These are phyloP conservation scores for Achroia grisella DNA, from an alignment of 1,140 invertebrate genomes.

Conservation along the genomic window DNA sequence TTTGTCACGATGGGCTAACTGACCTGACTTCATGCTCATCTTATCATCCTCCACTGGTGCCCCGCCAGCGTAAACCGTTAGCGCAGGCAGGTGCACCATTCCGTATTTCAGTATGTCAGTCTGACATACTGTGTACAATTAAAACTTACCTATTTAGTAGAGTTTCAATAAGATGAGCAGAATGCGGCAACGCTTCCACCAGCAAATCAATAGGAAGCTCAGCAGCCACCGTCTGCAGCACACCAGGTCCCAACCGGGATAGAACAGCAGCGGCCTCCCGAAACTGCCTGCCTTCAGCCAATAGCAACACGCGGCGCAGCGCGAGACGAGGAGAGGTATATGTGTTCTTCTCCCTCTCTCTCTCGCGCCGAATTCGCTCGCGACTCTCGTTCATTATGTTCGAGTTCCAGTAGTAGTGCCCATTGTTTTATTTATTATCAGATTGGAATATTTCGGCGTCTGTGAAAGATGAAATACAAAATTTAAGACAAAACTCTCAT, in stretches of 20 bases:
- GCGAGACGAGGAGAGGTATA: conserved; percentile 84
- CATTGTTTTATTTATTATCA: conserved; percentile 31
- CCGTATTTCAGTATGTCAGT: too few relatives aligned
- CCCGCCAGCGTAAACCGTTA: too few relatives aligned
- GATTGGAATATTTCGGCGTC: background rate
- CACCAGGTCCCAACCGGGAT: conserved; percentile 81
- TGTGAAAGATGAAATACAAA: background rate
- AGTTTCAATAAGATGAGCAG: conserved; percentile 88
- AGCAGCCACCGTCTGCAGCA: conserved; percentile 80
- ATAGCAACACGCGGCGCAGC: conserved; percentile 80
- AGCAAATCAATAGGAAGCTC: conserved; percentile 91
- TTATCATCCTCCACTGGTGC: too few relatives aligned
- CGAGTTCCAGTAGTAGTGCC: conserved; percentile 30
- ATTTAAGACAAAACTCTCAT: background rate
- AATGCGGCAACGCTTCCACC: conserved; percentile 90
- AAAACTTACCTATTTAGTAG: conserved; percentile 81
- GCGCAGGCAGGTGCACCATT: too few relatives aligned
- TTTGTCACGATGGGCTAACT: too few relatives aligned
- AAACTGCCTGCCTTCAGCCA: conserved; percentile 86
- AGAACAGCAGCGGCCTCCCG: conserved; percentile 86
- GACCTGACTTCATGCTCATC: too few relatives aligned
- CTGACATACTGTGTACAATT: background rate
- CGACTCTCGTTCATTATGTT: conserved; percentile 75
- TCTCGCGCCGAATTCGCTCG: conserved; percentile 74
- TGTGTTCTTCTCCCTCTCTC: conserved; percentile 74